Base-by-base conservation (phyloP, 2,797 vertebrate species). In the Hippopotamyrus pictus region DNA sequence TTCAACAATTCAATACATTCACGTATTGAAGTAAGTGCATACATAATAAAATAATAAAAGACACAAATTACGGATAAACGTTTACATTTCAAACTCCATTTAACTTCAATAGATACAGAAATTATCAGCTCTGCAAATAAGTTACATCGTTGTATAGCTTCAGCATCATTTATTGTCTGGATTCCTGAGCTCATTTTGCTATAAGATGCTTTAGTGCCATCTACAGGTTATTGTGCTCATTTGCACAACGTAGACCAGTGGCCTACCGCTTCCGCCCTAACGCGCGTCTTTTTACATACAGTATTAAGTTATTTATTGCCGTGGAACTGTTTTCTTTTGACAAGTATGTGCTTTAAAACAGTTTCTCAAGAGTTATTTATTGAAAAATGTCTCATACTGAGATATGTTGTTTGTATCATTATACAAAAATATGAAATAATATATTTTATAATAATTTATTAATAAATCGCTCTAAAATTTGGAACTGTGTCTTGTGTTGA, bases 361-460 rank as follows among this genome's bases (percentile, higher is more conserved):
- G 76, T 82, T 82, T 82, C 76, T 82, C 76, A 44, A 62, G 41
- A 82, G 76, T 46, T 82, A 82, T 82, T 82, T 82, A 82, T 46
- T 82, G 41, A 44, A 82, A 82, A 44, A 44, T 82, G 76, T 82
- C 76, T 82, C 76, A 82, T 82, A 82, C 76, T 82, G 76, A 82
- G 76, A 82, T 82, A 41, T 46, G 41, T 19, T 82, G 69, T 82
- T 82, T 82, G 76, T 82, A 82, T 82, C 19, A 82, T 82, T 44
- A 82, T 82, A 82, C 76, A 82, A 82, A 79, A 44, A 9, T 44
- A 79, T 79, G 14, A 33, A 53, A 37, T 14, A 62, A 54, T 87
- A 57, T 53, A 57, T 59, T 54, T 54, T 37, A 88, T 46, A 65
- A 82, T 41, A 65, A 82, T 44, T 82, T 82, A 82, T 82, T 82